Evolutionary conservation across 2,888 invertebrate species (phyloP), one percentile per base, ranked within the genome.

Genomic region (Drepana falcataria): DNA sequence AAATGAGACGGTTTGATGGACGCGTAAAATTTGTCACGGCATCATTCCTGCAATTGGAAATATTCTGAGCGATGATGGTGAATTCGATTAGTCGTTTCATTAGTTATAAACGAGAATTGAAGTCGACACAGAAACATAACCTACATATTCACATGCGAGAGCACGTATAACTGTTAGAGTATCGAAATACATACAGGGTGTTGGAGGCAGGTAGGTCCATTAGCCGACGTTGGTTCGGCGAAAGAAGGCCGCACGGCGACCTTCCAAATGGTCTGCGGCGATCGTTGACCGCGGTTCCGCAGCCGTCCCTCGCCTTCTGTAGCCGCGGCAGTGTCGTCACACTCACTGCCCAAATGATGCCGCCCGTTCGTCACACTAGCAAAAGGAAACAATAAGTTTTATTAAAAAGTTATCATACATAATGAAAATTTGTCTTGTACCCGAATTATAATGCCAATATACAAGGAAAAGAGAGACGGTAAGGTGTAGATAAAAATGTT

Each of bases 181-280:
- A 82, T 84, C 75, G 83, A 76, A 81, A 83, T 87, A 87, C 87
- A 84, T 81, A 85, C 81, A 84, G 85, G 85, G 85, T 87, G 81
- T 74, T 71, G 76, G 81, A 67, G 70, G 72, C 79, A 78, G 73
- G 73, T 72, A 66, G 62, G 66, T 72, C 71, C 73, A 76, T 81
- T 78, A 81, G 74, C 65, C 62, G 59, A 66, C 66, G 79, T 74
- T 81, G 79, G 77, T 71, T 75, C 74, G 79, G 68, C 77, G 79
- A 86, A 89, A 90, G 89, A 90, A 90, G 91, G 90, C 85, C 91
- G 87, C 80, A 76, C 73, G 76, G 81, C 87, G 91, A 90, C 91
- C 91, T 91, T 86, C 90, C 89, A 78, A 81, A 83, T 79, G 79
- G 72, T 81, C 77, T 79, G 75, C 76, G 77, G 78, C 83, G 89